Evolutionary conservation across 2,113 vertebrate genomes (phyloP).

Genomic region (Hippopotamus amphibius): DNA sequence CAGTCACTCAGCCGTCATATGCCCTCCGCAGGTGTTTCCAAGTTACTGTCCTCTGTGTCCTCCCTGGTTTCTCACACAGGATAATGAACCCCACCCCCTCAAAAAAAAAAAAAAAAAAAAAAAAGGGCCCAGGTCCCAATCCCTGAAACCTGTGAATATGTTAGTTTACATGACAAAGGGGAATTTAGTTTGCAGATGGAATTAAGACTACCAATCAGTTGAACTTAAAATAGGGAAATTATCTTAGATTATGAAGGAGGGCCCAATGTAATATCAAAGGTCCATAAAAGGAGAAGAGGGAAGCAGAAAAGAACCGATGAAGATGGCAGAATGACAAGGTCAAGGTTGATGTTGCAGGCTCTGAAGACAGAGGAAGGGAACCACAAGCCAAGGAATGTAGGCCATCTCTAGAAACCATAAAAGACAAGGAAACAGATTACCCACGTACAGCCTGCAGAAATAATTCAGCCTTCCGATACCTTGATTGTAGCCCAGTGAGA

Average conservation of each 20-base stretch:
- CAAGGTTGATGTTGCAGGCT: background rate
- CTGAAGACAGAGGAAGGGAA: background rate
- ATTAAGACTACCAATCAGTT: background rate
- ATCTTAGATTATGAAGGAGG: background rate
- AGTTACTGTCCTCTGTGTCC: too few relatives aligned
- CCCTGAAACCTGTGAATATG: background rate
- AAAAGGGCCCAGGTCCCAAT: background rate
- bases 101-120: too few relatives aligned
- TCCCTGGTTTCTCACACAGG: too few relatives aligned
- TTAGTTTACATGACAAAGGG: background rate
- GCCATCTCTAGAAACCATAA: background rate
- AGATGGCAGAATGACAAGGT: background rate
- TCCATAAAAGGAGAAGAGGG: background rate
- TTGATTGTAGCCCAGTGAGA: background rate
- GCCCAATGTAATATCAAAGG: background rate
- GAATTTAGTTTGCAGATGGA: background rate
- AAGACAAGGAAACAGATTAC: background rate
- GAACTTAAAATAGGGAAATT: background rate
- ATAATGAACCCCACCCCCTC: rapidly evolving
- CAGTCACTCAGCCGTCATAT: too few relatives aligned
- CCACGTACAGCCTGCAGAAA: background rate
- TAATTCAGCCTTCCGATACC: background rate
- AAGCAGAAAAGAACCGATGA: background rate
- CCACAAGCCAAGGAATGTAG: background rate
- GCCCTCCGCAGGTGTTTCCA: too few relatives aligned